A percentile compares a stretch with the other conserved stretches of the same genome.
Conservation (phyloP, 2,797 vertebrate genomes). For the Macroramphosus scolopax region DNA sequence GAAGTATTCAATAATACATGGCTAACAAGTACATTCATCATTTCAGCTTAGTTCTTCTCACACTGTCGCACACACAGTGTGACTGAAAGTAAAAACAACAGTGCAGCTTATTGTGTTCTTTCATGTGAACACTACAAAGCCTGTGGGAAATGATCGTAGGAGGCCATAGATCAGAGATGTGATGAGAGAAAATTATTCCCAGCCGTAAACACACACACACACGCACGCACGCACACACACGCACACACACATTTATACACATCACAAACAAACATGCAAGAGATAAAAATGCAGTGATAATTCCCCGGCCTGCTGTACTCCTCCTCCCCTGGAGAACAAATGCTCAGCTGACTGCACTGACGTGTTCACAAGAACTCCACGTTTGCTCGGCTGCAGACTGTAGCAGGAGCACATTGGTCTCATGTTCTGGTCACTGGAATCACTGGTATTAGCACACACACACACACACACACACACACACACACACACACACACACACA, state of each 20-base stretch:
- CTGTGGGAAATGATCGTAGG: slow-evolving; percentile 63
- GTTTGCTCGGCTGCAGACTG: slow-evolving; percentile 11
- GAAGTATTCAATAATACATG: not conserved
- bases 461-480: too few relatives aligned
- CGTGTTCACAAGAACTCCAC: slow-evolving; percentile 16
- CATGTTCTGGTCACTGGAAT: not conserved
- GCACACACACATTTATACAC: slow-evolving; percentile 21
- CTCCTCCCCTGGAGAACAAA: slow-evolving; percentile 42
- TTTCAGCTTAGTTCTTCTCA: slow-evolving; percentile 14
- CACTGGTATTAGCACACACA: too few relatives aligned
- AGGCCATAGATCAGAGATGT: slow-evolving; percentile 65
- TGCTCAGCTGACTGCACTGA: slow-evolving; percentile 57
- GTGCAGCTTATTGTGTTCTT: slow-evolving; percentile 61
- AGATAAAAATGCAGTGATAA: slow-evolving; percentile 57
- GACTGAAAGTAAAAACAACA: slow-evolving; percentile 63
- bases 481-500: too few relatives aligned
- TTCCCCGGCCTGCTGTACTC: slow-evolving; percentile 33
- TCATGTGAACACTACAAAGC: slow-evolving; percentile 45
- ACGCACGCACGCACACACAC: slow-evolving; percentile 4
- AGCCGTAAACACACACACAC: slow-evolving; percentile 26
- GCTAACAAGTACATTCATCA: not conserved
- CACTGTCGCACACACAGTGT: slow-evolving; percentile 58
- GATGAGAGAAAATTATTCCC: slow-evolving; percentile 59
- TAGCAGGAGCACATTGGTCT: not conserved
- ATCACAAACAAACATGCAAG: slow-evolving; percentile 30